A percentile compares a stretch with the other conserved stretches of the same genome.
These are phyloP conservation scores for Dinoponera quadriceps DNA, from an alignment of 1,140 invertebrate species.

Conservation along the genomic window DNA sequence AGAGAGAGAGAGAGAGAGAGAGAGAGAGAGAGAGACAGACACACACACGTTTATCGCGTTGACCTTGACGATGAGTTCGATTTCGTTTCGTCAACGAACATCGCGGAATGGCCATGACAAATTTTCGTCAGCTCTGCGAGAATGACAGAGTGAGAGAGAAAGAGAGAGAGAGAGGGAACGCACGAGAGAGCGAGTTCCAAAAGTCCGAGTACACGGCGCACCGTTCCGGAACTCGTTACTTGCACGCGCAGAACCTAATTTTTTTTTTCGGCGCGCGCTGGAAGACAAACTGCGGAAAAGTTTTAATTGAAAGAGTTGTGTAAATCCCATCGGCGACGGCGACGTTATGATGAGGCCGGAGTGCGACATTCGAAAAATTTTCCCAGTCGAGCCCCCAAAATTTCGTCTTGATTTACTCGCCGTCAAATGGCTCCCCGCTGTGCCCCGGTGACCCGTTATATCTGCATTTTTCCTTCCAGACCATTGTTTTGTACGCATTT, in stretches of 20 bases:
- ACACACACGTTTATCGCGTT: neutral
- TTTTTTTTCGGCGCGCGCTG: slow-evolving; percentile 45
- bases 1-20: no score
- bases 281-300: slow-evolving; percentile 69
- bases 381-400: neutral
- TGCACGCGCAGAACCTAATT: slow-evolving; percentile 61
- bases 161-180: neutral
- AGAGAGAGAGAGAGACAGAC: no score
- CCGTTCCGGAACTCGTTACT: slow-evolving; percentile 69
- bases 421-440: slow-evolving; percentile 20
- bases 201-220: slow-evolving; percentile 14
- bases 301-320: slow-evolving; percentile 76
- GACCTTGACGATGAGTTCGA: slow-evolving; percentile 14
- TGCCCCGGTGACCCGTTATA: neutral
- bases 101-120: slow-evolving; percentile 9
- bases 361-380: slow-evolving; percentile 53
- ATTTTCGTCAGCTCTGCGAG: slow-evolving; percentile 1
- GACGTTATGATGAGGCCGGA: slow-evolving; percentile 42
- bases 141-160: no score
- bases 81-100: neutral
- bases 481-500: no score
- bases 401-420: neutral
- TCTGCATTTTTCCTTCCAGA: neutral
- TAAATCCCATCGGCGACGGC: slow-evolving; percentile 60
- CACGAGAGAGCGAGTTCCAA: slow-evolving; percentile 4